phyloP scores from a whole-genome alignment of 35 echinoderm and acorn worm species.

The Ophiothrix spiculata region DNA sequence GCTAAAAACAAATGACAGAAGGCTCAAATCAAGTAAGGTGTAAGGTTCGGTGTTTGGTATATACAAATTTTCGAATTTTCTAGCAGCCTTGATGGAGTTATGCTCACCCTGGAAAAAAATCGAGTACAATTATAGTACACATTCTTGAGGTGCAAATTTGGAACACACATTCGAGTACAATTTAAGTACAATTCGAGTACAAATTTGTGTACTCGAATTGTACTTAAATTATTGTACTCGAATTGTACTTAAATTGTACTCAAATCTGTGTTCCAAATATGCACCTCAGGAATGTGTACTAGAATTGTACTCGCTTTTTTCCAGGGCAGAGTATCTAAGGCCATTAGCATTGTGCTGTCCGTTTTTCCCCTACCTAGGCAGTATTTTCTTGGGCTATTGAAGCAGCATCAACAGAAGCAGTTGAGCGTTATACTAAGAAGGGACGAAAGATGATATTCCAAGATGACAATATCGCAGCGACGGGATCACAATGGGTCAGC shows the following conservation, averaged over 20 bases:
- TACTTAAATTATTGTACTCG: neutral
- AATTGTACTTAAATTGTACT: neutral
- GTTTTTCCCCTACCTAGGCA: neutral
- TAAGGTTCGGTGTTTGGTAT: too few species aligned
- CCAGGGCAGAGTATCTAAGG: neutral
- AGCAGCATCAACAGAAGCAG: neutral
- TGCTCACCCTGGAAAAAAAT: too few species aligned
- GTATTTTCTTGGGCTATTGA: constrained; percentile 21
- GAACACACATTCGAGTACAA: too few species aligned
- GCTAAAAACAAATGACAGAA: too few species aligned
- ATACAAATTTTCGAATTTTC: too few species aligned
- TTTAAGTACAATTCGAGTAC: neutral
- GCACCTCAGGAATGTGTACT: too few species aligned
- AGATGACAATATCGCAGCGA: neutral
- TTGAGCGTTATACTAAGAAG: neutral
- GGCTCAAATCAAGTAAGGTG: too few species aligned
- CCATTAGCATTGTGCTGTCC: neutral
- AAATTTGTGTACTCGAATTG: neutral
- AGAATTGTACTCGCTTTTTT: neutral
- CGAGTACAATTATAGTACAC: too few species aligned
- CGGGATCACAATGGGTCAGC: constrained; percentile 18
- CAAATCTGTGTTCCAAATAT: too few species aligned
- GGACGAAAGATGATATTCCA: constrained; percentile 30
- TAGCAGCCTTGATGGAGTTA: too few species aligned
- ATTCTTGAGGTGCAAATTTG: too few species aligned